Percentiles rank a stretch among this genome's conserved stretches.
These are phyloP conservation scores for Euplexia lucipara DNA, from an alignment of 2,888 invertebrate species.

Conservation along the genomic window DNA sequence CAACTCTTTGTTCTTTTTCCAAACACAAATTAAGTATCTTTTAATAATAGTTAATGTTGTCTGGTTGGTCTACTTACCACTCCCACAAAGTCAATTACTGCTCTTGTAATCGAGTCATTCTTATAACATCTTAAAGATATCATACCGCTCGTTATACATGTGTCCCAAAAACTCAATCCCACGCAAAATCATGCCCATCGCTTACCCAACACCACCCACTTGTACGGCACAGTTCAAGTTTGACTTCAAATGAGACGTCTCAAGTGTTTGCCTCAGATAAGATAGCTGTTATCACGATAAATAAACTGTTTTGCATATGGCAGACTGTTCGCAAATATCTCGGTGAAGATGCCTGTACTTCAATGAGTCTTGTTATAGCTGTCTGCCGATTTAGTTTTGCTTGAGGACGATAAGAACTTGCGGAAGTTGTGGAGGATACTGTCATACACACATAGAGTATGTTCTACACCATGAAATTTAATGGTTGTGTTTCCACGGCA, in stretches of 20 bases:
- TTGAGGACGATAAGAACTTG: too few relatives aligned
- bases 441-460: too few relatives aligned
- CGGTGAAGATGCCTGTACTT: background rate
- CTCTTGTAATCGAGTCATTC: background rate
- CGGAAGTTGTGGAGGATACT: too few relatives aligned
- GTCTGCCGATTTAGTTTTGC: background rate
- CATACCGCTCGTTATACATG: background rate
- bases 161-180: slow-evolving; percentile 6
- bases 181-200: slow-evolving; percentile 11
- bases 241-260: slow-evolving; percentile 32
- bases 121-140: background rate
- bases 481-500: too few relatives aligned
- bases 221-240: slow-evolving; percentile 3
- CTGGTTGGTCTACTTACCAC: too few relatives aligned
- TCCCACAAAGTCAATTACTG: too few relatives aligned
- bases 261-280: slow-evolving; percentile 42
- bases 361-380: background rate
- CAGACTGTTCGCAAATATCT: slow-evolving; percentile 37
- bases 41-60: too few relatives aligned
- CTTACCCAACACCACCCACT: slow-evolving; percentile 9
- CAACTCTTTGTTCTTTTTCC: too few relatives aligned
- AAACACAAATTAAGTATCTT: too few relatives aligned
- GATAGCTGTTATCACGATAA: slow-evolving; percentile 37
- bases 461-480: too few relatives aligned
- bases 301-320: slow-evolving; percentile 44